Percentiles rank a stretch among this genome's conserved stretches.
These are phyloP conservation scores for Dasypogon diadema DNA, from an alignment of 2,888 invertebrate species.

Conservation along the genomic window DNA sequence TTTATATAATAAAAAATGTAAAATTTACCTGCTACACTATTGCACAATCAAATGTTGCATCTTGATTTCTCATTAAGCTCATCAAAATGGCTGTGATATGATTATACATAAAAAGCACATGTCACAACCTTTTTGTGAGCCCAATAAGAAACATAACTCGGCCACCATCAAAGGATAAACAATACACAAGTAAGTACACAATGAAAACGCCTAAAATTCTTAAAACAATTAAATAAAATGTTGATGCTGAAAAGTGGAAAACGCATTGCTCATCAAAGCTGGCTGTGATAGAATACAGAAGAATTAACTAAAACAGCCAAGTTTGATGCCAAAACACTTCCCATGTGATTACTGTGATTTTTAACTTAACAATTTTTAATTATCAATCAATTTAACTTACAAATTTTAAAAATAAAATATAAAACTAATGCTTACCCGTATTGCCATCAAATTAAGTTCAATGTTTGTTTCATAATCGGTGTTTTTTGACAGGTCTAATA, in stretches of 20 bases:
- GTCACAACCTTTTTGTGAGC: conserved; percentile 57
- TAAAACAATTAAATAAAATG: not conserved
- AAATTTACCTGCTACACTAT: not conserved
- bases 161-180: too few species aligned
- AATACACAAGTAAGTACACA: too few species aligned
- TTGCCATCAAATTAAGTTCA: conserved; percentile 44
- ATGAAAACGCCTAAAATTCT: too few species aligned
- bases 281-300: conserved; percentile 67
- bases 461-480: conserved; percentile 20
- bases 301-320: conserved; percentile 66
- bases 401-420: not conserved
- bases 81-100: conserved; percentile 55
- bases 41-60: not conserved
- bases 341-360: conserved; percentile 14
- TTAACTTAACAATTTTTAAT: not conserved
- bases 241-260: conserved; percentile 53
- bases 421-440: conserved; percentile 44
- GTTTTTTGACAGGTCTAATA: conserved; percentile 35
- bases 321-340: conserved; percentile 65
- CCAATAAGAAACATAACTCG: conserved; percentile 41
- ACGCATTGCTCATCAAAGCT: conserved; percentile 69
- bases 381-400: not conserved
- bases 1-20: not conserved
- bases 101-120: conserved; percentile 46
- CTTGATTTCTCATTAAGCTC: conserved; percentile 52